phyloP scores from a whole-genome alignment of 1,140 invertebrate species.

The Lepidurus packardi region DNA sequence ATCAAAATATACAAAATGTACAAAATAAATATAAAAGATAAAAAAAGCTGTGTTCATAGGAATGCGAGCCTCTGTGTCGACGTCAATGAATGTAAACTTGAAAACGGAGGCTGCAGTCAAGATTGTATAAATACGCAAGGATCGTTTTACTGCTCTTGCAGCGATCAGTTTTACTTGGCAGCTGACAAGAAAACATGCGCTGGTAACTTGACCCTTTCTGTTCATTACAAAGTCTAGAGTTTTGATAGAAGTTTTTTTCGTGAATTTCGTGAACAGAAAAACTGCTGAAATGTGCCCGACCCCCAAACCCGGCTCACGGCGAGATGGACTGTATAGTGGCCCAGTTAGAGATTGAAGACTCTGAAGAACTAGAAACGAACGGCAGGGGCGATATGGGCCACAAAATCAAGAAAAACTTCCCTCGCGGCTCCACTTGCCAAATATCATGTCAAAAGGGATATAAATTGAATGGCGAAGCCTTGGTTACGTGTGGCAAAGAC shows the following conservation, averaged over 20 bases:
- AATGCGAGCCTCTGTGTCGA: slow-evolving; percentile 38
- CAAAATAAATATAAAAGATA: too few species aligned
- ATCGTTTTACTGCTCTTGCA: slow-evolving; percentile 50
- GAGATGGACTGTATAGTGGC: slow-evolving; percentile 28
- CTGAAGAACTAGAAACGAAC: slow-evolving; percentile 13
- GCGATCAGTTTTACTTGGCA: slow-evolving; percentile 40
- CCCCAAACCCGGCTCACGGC: slow-evolving; percentile 23
- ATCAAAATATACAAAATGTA: too few species aligned
- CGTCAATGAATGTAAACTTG: slow-evolving; percentile 43
- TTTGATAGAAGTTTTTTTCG: not conserved
- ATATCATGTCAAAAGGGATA: slow-evolving; percentile 52
- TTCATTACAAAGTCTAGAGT: slow-evolving; percentile 39
- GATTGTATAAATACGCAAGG: slow-evolving; percentile 51
- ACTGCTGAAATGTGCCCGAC: slow-evolving; percentile 16
- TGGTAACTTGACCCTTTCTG: slow-evolving; percentile 48
- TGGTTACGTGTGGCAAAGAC: slow-evolving; percentile 15
- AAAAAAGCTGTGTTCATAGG: not conserved
- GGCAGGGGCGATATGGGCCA: slow-evolving; percentile 32
- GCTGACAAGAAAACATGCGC: slow-evolving; percentile 51
- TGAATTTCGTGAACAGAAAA: slow-evolving; percentile 3
- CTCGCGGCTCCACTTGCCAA: slow-evolving; percentile 51
- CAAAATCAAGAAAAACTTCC: slow-evolving; percentile 33
- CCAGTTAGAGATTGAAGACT: slow-evolving; percentile 26
- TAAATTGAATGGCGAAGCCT: slow-evolving; percentile 41
- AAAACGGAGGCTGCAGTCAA: slow-evolving; percentile 52